Percentiles rank a stretch among this genome's conserved stretches.
phyloP scores from a whole-genome alignment of 2,888 invertebrate genomes.

The Agrotis puta region DNA sequence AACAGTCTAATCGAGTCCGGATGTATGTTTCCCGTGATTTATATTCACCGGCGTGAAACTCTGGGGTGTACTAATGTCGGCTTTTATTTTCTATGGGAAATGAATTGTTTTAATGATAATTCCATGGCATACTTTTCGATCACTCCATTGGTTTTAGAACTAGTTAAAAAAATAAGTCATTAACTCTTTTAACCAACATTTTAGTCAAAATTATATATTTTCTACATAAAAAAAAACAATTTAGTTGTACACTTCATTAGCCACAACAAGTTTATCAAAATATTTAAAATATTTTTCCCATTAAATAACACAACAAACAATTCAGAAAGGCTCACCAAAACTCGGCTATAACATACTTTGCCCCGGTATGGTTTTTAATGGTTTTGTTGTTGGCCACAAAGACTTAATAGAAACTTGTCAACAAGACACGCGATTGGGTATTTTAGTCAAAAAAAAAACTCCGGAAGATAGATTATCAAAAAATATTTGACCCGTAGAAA shows the following conservation, averaged over 20 bases:
- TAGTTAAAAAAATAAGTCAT: too few species aligned
- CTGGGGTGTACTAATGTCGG: background rate
- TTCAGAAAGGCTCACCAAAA: background rate
- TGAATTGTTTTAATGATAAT: background rate
- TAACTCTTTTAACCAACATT: too few species aligned
- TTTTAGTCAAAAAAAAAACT: too few species aligned
- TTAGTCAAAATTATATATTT: too few species aligned
- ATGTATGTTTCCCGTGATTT: constrained; percentile 38
- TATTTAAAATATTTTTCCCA: background rate
- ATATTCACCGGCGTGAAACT: constrained; percentile 24
- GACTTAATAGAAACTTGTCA: constrained; percentile 27
- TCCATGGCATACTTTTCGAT: too few species aligned
- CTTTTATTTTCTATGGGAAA: background rate
- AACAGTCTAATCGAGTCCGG: constrained; percentile 45
- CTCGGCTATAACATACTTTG: background rate
- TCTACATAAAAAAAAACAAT: too few species aligned
- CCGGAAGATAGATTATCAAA: too few species aligned
- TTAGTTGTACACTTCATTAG: too few species aligned
- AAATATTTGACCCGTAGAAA: too few species aligned
- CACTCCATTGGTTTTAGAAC: too few species aligned
- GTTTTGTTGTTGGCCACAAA: constrained; percentile 6
- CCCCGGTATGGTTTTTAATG: too few species aligned
- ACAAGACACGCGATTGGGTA: constrained; percentile 30
- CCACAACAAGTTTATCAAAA: too few species aligned
- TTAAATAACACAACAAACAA: background rate